These are phyloP conservation scores for Battus philenor DNA, from an alignment of 1,140 invertebrate species.

Conservation along the genomic window DNA sequence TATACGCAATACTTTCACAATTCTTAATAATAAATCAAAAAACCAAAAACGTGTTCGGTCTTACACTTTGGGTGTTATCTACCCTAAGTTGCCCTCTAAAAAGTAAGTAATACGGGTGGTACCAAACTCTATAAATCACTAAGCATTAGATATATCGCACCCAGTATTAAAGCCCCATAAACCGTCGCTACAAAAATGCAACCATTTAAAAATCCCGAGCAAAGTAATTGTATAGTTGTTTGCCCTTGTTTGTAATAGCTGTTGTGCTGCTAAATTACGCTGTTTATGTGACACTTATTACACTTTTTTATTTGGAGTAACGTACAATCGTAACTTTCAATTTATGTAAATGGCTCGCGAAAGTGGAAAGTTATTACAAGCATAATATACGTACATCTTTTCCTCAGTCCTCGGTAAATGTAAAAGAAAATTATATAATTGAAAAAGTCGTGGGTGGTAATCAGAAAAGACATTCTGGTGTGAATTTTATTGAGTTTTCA, in stretches of 20 bases:
- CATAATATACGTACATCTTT: not conserved
- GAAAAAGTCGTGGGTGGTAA: too few relatives aligned
- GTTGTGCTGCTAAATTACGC: slow-evolving; percentile 8
- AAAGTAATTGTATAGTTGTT: too few relatives aligned
- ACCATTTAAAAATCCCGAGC: not conserved
- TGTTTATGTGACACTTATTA: slow-evolving; percentile 14
- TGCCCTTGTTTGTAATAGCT: slow-evolving; percentile 7
- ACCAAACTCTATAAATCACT: slow-evolving; percentile 58
- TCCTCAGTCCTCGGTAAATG: too few relatives aligned
- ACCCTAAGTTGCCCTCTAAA: slow-evolving; percentile 38
- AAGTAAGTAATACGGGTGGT: slow-evolving; percentile 38
- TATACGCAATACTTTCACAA: too few relatives aligned
- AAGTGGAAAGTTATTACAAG: slow-evolving; percentile 10
- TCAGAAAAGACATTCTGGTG: too few relatives aligned
- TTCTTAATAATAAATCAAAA: slow-evolving; percentile 12
- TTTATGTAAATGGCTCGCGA: slow-evolving; percentile 11
- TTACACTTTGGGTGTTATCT: slow-evolving; percentile 31
- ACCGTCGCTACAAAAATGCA: slow-evolving; percentile 7
- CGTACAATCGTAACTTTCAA: slow-evolving; percentile 11
- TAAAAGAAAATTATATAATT: too few relatives aligned
- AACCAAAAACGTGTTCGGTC: slow-evolving; percentile 25
- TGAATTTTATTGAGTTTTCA: too few relatives aligned
- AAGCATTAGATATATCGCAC: slow-evolving; percentile 47
- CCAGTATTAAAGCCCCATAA: slow-evolving; percentile 32
- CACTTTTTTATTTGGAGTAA: slow-evolving; percentile 13